phyloP scores from a whole-genome alignment of 2,113 vertebrate genomes.

The Muntiacus reevesi region DNA sequence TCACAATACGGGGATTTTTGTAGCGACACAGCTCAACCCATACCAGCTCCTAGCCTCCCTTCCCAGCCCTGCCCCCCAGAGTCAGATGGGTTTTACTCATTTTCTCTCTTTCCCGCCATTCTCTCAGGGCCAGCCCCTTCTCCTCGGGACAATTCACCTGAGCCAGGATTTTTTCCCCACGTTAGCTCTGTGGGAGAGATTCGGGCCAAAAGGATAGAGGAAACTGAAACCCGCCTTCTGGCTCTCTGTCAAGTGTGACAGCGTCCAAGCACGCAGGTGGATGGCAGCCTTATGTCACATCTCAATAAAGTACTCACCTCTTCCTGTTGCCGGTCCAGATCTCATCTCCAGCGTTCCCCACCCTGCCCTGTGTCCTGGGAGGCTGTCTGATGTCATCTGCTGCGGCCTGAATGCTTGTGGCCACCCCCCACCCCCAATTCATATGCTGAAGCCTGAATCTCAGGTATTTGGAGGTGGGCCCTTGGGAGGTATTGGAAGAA shows the following conservation, averaged over 20 bases:
- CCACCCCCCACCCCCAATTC: not conserved
- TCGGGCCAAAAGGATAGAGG: not conserved
- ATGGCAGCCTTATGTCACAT: rapidly evolving
- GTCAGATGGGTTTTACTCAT: not conserved
- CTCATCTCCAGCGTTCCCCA: not conserved
- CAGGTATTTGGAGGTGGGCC: not conserved
- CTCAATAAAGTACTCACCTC: too few species aligned
- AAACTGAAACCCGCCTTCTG: not conserved
- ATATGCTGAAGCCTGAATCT: not conserved
- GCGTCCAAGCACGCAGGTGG: not conserved
- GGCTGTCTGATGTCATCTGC: too few species aligned
- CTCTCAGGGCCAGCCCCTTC: not conserved
- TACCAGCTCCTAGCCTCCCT: not conserved
- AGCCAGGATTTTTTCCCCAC: not conserved
- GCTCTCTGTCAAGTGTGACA: not conserved
- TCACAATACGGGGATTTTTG: not conserved
- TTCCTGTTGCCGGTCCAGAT: not conserved
- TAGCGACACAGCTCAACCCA: not conserved
- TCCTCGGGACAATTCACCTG: not conserved
- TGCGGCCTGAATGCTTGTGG: not conserved
- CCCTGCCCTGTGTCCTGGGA: not conserved
- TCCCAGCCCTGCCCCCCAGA: not conserved
- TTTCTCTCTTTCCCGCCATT: not conserved
- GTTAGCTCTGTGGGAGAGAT: not conserved
- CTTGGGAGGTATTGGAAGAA: not conserved